Percentiles rank a stretch among this genome's conserved stretches.
Evolutionary conservation across 1,140 invertebrate genomes (phyloP).

Genomic region (Tribolium castaneum): DNA sequence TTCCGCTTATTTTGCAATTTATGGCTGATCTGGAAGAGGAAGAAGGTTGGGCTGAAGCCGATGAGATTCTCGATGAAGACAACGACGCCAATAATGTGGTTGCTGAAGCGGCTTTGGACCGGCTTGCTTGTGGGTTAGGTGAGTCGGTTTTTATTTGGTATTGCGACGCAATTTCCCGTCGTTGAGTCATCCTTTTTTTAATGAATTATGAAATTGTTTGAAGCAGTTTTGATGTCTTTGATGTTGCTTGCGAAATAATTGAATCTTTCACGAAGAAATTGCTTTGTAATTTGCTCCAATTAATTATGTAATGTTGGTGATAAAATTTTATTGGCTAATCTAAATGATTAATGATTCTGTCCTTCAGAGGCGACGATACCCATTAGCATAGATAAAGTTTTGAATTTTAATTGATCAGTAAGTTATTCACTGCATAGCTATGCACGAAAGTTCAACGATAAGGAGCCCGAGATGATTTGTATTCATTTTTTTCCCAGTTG

Average conservation of each 20-base stretch:
- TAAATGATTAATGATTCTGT: constrained; percentile 2
- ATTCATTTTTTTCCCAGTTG: too few relatives aligned
- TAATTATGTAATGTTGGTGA: neutral
- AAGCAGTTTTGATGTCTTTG: neutral
- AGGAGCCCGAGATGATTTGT: too few relatives aligned
- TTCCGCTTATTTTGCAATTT: constrained; percentile 89
- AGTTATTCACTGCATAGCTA: neutral
- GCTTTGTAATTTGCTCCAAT: neutral
- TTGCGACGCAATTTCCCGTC: neutral
- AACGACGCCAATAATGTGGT: constrained; percentile 92
- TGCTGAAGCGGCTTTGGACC: constrained; percentile 95
- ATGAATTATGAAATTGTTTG: neutral
- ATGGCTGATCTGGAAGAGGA: constrained; percentile 98
- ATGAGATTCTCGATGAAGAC: constrained; percentile 87
- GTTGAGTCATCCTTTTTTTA: neutral
- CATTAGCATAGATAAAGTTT: constrained; percentile 1
- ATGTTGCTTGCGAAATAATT: neutral
- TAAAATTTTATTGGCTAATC: constrained; percentile 3
- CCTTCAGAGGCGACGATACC: constrained; percentile 1
- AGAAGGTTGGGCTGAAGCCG: constrained; percentile 82
- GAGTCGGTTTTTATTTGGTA: constrained; percentile 12
- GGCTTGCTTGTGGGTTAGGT: constrained; percentile 94
- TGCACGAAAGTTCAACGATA: neutral
- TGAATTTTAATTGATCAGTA: constrained; percentile 19
- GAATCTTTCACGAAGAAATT: neutral